phyloP scores from a whole-genome alignment of 2,797 vertebrate species.

The Gymnodraco acuticeps region DNA sequence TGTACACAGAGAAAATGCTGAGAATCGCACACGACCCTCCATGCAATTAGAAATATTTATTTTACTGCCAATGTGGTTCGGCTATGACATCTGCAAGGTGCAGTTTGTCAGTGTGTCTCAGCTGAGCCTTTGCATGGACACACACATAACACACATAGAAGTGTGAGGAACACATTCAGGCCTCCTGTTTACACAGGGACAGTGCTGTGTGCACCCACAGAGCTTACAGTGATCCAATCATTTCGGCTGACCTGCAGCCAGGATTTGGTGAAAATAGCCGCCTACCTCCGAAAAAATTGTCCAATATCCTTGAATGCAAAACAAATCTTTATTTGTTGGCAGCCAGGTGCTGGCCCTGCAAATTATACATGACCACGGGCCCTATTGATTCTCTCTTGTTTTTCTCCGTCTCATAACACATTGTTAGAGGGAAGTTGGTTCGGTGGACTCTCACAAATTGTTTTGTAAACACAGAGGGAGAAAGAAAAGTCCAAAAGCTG shows the following conservation, averaged over 20 bases:
- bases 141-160: constrained; percentile 49
- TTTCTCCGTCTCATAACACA: constrained; percentile 80
- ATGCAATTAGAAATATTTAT: constrained; percentile 71
- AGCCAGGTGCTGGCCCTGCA: constrained; percentile 79
- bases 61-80: constrained; percentile 50
- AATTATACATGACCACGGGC: constrained; percentile 83
- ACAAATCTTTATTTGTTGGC: constrained; percentile 77
- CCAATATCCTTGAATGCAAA: constrained; percentile 78
- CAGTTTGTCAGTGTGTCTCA: constrained; percentile 56
- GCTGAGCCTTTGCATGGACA: constrained; percentile 40
- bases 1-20: constrained; percentile 36
- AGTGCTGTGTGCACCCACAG: constrained; percentile 68
- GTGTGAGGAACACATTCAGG: constrained; percentile 62
- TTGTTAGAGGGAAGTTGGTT: constrained; percentile 80
- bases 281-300: constrained; percentile 72
- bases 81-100: constrained; percentile 53
- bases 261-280: constrained; percentile 76
- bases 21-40: constrained; percentile 47
- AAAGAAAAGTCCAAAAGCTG: constrained; percentile 59
- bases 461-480: constrained; percentile 73
- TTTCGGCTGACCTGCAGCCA: constrained; percentile 72
- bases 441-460: constrained; percentile 72
- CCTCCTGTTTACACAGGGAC: constrained; percentile 77
- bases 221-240: constrained; percentile 77
- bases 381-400: constrained; percentile 83